Percentiles rank a stretch among this genome's conserved stretches.
phyloP scores from a whole-genome alignment of 1,140 invertebrate species.

The Polypedilum pembai region DNA sequence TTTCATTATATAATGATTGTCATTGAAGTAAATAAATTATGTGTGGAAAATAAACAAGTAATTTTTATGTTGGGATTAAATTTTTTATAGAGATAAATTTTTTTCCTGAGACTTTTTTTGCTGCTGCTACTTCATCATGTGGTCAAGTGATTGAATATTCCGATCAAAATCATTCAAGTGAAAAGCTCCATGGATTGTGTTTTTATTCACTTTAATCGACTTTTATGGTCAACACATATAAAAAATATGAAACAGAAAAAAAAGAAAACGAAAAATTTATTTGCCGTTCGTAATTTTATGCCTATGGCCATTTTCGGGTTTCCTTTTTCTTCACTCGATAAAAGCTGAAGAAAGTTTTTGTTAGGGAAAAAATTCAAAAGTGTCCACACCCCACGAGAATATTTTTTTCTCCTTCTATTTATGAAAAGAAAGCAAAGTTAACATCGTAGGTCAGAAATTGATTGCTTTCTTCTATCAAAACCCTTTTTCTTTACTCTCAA shows the following conservation, averaged over 20 bases:
- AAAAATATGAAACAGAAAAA: not conserved
- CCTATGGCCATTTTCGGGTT: not conserved
- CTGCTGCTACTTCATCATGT: not conserved
- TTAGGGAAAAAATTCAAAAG: no score
- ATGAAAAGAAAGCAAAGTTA: not conserved
- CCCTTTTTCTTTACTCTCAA: not conserved
- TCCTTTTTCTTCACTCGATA: not conserved
- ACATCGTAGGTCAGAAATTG: not conserved
- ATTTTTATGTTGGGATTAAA: no score
- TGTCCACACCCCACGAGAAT: no score
- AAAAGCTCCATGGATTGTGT: not conserved
- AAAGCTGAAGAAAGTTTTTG: not conserved
- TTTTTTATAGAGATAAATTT: no score
- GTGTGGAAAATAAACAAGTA: no score
- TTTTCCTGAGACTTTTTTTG: not conserved
- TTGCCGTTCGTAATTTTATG: slow-evolving; percentile 12
- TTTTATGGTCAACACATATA: slow-evolving; percentile 18
- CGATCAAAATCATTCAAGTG: not conserved
- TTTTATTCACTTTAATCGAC: slow-evolving; percentile 10
- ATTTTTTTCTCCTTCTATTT: not conserved
- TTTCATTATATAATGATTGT: no score
- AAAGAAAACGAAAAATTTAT: not conserved
- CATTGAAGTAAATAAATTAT: no score
- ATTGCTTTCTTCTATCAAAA: not conserved
- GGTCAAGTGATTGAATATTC: slow-evolving; percentile 7